Evolutionary conservation across 1,140 invertebrate genomes (phyloP), one percentile per base, ranked within the genome.

Genomic region (Maconellicoccus hirsutus): DNA sequence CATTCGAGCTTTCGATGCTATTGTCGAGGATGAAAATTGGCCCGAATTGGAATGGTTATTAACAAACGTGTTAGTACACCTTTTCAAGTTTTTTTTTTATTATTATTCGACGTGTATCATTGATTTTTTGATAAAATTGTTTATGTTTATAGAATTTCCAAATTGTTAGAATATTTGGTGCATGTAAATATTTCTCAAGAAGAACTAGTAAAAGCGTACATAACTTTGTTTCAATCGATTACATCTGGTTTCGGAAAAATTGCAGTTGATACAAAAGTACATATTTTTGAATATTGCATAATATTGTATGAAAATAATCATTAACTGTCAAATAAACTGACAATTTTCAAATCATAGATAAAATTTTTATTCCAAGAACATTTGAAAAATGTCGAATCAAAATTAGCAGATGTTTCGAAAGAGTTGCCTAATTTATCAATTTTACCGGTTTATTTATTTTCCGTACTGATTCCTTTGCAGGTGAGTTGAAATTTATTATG

Each of bases 401-500:
- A 76, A 63, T 75, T 81, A 22, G 77, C 77, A 33, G 79, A 76
- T 74, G 76, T 80, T 25, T 70, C 71, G 72, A 77, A 73, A 71
- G 75, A 77, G 72, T 78, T 75, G 71, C 80, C 83, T 21, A 82
- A 80, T 63, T 79, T 82, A 33, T 79, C 82, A 74, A 75, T 84
- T 61, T 80, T 86, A 39, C 83, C 84, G 59, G 80, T 86, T 0
- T 86, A 84, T 77, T 76, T 83, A 4, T 78, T 80, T 29, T 82
- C 83, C 8, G 78, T 86, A n/a, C 75, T 83, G 8, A 77, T 78
- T 71, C 77, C 75, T 70, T 70, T 74, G 42, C 70, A 74, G 74
- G 76, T 77, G 69, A 72, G 59, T 70, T 59, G 26, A 4, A 52
- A 52, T 52, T 52, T n/a, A n/a, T n/a, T n/a, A n/a, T n/a, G n/a